Evolutionary conservation across 2,113 vertebrate genomes (phyloP).

Genomic region (Solea solea): DNA sequence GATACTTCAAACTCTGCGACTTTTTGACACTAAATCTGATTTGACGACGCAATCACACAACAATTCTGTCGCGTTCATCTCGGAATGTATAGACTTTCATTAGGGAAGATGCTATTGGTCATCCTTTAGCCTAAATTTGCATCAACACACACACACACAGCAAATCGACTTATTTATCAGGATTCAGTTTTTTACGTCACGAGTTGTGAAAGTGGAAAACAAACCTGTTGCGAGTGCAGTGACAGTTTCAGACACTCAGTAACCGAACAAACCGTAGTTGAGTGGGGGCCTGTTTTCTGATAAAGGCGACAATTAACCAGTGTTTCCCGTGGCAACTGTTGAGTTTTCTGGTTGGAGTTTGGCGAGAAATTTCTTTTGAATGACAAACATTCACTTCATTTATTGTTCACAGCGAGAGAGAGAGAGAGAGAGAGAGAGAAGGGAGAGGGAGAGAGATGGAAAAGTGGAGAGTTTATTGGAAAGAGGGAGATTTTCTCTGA

Average conservation of each 20-base stretch:
- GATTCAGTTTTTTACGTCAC: not conserved
- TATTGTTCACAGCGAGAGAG: slow-evolving; percentile 49
- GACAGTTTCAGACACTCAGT: not conserved
- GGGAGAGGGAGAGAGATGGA: slow-evolving; percentile 28
- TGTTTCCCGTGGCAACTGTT: slow-evolving; percentile 58
- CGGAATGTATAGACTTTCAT: no score
- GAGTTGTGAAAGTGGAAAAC: not conserved
- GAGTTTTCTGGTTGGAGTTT: slow-evolving; percentile 46
- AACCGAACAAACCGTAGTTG: slow-evolving; percentile 26
- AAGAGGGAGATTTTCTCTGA: slow-evolving; percentile 81
- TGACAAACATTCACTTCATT: slow-evolving; percentile 65
- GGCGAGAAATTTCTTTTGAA: slow-evolving; percentile 58
- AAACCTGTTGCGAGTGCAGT: not conserved
- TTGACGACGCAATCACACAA: no score
- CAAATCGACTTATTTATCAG: not conserved
- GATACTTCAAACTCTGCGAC: no score
- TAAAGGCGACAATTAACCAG: slow-evolving; percentile 55
- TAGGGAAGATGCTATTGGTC: no score
- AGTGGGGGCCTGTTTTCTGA: slow-evolving; percentile 59
- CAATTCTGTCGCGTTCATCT: no score
- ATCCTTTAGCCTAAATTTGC: no score
- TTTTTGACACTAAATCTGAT: no score
- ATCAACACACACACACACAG: not conserved
- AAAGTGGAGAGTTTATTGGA: slow-evolving; percentile 72
- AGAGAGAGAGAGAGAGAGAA: slow-evolving; percentile 20